These are phyloP conservation scores for Cremastinae sp. DNA, from an alignment of 2,888 invertebrate species.

Conservation along the genomic window DNA sequence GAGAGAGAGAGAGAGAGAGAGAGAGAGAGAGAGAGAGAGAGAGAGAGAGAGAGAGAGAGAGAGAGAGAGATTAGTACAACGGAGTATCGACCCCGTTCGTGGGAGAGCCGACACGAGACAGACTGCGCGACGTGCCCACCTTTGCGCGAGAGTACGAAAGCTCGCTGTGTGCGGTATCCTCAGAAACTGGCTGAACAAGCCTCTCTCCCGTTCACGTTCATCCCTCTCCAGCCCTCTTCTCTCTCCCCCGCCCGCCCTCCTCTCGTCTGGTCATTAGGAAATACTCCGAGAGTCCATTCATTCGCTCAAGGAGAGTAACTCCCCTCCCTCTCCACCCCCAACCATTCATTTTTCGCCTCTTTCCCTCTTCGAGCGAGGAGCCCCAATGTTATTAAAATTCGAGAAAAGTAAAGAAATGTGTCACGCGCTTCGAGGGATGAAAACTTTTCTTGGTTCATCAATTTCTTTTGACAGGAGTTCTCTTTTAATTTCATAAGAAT, in stretches of 20 bases:
- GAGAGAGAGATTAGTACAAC: conserved; percentile 78
- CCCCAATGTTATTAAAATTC: neutral
- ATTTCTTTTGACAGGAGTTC: no score
- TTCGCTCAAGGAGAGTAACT: conserved; percentile 63
- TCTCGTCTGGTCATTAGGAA: conserved; percentile 75
- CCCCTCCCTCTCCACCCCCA: conserved; percentile 55
- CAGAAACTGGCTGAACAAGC: conserved; percentile 35
- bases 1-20: conserved; percentile 71
- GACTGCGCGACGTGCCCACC: conserved; percentile 52
- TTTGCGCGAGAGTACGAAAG: conserved; percentile 24
- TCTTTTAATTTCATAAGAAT: no score
- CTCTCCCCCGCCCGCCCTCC: conserved; percentile 55
- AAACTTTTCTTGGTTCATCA: no score
- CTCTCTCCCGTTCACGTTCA: conserved; percentile 36
- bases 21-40: conserved; percentile 10
- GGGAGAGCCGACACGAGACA: conserved; percentile 50
- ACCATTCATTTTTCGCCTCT: neutral
- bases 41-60: conserved; percentile 21
- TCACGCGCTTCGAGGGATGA: no score
- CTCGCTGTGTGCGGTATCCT: conserved; percentile 12
- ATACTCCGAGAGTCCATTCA: conserved; percentile 76
- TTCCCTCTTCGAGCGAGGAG: neutral
- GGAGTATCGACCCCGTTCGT: conserved; percentile 75
- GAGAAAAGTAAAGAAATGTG: neutral
- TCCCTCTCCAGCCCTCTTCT: conserved; percentile 14